A percentile compares a stretch with the other conserved stretches of the same genome.
phyloP scores from a whole-genome alignment of 2,113 vertebrate genomes.

The Redunca redunca region DNA sequence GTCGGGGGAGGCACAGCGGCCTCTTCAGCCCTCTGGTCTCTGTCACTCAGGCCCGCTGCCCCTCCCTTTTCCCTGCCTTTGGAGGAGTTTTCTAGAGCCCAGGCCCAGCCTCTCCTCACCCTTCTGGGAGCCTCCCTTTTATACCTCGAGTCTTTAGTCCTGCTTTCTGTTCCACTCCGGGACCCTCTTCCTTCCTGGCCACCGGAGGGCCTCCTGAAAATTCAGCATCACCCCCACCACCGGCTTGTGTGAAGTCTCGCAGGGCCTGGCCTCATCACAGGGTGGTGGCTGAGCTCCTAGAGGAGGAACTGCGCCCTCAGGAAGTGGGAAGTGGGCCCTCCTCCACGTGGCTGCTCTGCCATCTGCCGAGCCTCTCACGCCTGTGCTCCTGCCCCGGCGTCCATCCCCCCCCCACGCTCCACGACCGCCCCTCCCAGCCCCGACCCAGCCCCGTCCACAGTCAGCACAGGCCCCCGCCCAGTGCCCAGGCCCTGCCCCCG shows the following conservation, averaged over 20 bases:
- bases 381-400: background rate
- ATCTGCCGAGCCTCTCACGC: background rate
- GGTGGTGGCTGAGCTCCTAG: background rate
- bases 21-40: background rate
- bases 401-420: too few species aligned
- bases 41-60: too few species aligned
- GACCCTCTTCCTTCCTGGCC: background rate
- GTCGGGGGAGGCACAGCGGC: rapidly evolving
- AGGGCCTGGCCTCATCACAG: rapidly evolving
- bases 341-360: too few species aligned
- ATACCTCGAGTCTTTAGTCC: background rate
- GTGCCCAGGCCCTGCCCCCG: rapidly evolving
- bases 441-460: too few species aligned
- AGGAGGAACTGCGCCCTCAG: rapidly evolving
- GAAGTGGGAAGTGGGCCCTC: rapidly evolving
- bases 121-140: background rate
- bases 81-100: background rate
- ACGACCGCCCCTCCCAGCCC: rapidly evolving
- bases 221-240: background rate
- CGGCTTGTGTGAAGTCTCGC: background rate
- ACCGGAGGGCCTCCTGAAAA: background rate
- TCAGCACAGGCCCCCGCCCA: background rate
- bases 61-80: background rate
- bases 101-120: background rate
- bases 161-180: background rate